Percentiles rank a stretch among this genome's conserved stretches.
Conservation (phyloP, 2,888 invertebrate genomes). For the Acanthosoma haemorrhoidale region DNA sequence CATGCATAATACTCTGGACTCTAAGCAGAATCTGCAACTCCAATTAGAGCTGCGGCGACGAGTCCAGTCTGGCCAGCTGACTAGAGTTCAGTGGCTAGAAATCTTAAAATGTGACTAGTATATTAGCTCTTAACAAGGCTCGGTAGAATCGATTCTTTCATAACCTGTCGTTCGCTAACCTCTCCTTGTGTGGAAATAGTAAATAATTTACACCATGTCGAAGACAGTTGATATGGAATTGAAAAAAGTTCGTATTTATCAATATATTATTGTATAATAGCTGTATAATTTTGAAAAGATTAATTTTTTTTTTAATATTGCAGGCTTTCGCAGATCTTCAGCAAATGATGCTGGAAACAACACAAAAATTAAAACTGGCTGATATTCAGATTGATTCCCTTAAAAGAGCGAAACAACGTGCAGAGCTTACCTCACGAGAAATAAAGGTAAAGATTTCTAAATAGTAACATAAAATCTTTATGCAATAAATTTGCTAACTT, state of each 20-base stretch:
- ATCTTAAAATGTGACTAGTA: too few species aligned
- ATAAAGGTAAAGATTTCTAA: constrained; percentile 44
- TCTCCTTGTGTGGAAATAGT: background rate
- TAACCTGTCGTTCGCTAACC: background rate
- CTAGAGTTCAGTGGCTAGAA: too few species aligned
- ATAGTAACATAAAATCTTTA: background rate
- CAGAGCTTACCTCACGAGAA: constrained; percentile 64
- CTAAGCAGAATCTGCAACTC: too few species aligned
- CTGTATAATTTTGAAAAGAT: background rate
- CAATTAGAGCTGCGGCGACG: too few species aligned
- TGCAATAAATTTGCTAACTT: background rate
- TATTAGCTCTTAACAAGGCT: too few species aligned
- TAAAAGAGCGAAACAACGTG: constrained; percentile 62
- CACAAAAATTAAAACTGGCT: constrained; percentile 70
- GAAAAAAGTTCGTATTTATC: constrained; percentile 47
- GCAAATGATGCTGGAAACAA: constrained; percentile 72
- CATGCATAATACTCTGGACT: too few species aligned
- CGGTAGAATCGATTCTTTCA: background rate
- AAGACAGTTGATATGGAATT: constrained; percentile 56
- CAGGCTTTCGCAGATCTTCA: constrained; percentile 76
- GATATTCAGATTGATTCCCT: constrained; percentile 70
- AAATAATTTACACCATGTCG: constrained; percentile 45
- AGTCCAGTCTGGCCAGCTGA: too few species aligned
- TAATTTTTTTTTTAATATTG: background rate
- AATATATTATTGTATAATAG: background rate